Evolutionary conservation across 2,797 vertebrate species (phyloP).

Genomic region (Cynodonichthys magdalenae): DNA sequence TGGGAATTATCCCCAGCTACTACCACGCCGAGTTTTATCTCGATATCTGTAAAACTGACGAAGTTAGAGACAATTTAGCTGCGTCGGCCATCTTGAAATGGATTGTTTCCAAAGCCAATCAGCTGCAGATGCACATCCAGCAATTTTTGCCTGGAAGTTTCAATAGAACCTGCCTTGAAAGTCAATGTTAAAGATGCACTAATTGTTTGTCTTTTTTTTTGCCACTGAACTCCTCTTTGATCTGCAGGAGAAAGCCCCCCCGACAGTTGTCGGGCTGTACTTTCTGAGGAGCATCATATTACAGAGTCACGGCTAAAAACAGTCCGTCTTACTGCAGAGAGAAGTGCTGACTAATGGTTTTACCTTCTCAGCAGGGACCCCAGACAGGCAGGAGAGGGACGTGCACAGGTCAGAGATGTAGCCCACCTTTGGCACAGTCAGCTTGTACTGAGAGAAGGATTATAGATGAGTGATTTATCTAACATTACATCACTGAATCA

Average conservation of each 20-base stretch:
- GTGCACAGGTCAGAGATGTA: conserved; percentile 95
- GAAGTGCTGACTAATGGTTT: conserved; percentile 5
- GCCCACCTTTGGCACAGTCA: conserved; percentile 98
- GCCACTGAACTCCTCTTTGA: not conserved
- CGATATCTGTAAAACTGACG: too few species aligned
- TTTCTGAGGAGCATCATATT: not conserved
- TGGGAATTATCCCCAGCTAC: too few species aligned
- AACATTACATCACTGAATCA: not conserved
- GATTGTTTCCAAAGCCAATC: too few species aligned
- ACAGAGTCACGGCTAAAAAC: conserved; percentile 1
- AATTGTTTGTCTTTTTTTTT: not conserved
- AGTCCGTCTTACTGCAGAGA: not conserved
- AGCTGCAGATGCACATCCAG: too few species aligned
- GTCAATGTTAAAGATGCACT: too few species aligned
- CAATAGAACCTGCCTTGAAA: too few species aligned
- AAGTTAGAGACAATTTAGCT: too few species aligned
- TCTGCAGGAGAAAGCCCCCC: not conserved
- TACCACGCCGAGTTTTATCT: too few species aligned
- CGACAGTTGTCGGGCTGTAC: not conserved
- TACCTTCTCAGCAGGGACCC: conserved; percentile 94
- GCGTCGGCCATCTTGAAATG: too few species aligned
- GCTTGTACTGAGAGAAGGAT: conserved; percentile 88
- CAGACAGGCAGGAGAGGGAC: conserved; percentile 88
- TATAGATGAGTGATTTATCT: not conserved
- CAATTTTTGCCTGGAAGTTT: too few species aligned